Conservation (phyloP, 2,113 vertebrate genomes). For the Larimichthys polyactis region DNA sequence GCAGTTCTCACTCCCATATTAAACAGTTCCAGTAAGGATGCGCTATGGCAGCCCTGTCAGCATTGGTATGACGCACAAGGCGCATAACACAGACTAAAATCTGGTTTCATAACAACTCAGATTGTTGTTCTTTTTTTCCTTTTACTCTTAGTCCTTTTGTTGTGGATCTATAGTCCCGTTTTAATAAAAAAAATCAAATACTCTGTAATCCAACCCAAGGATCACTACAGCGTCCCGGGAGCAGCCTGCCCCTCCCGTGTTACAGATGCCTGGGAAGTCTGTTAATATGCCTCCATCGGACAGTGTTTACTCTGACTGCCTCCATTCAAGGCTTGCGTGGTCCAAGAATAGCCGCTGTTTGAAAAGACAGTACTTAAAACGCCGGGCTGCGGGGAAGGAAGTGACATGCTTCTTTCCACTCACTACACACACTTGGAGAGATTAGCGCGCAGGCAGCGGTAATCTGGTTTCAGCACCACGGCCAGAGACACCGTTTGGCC, state of each 20-base stretch:
- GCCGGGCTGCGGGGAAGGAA: slow-evolving; percentile 67
- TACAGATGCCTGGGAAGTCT: slow-evolving; percentile 31
- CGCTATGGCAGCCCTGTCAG: background rate
- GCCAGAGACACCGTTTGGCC: slow-evolving; percentile 70
- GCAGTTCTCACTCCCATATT: background rate
- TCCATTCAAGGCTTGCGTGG: slow-evolving; percentile 60
- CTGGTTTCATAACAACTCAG: background rate
- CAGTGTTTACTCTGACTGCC: slow-evolving; percentile 59
- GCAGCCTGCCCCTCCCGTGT: slow-evolving; percentile 24
- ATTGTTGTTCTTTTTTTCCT: background rate
- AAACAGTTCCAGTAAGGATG: background rate
- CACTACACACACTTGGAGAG: slow-evolving; percentile 73
- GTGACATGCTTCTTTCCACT: slow-evolving; percentile 74
- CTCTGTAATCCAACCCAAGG: background rate
- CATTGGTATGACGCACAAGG: background rate
- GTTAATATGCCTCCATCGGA: slow-evolving; percentile 46
- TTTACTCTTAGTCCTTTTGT: too few species aligned
- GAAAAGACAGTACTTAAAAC: slow-evolving; percentile 62
- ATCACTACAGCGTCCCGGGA: background rate
- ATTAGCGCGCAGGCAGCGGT: slow-evolving; percentile 74
- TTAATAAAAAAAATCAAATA: background rate
- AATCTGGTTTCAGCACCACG: slow-evolving; percentile 82
- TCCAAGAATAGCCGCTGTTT: slow-evolving; percentile 73
- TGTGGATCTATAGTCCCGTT: too few species aligned
- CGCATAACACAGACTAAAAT: background rate